Base-by-base conservation (phyloP, 2,888 invertebrate species). In the Ophioninae sp. region DNA sequence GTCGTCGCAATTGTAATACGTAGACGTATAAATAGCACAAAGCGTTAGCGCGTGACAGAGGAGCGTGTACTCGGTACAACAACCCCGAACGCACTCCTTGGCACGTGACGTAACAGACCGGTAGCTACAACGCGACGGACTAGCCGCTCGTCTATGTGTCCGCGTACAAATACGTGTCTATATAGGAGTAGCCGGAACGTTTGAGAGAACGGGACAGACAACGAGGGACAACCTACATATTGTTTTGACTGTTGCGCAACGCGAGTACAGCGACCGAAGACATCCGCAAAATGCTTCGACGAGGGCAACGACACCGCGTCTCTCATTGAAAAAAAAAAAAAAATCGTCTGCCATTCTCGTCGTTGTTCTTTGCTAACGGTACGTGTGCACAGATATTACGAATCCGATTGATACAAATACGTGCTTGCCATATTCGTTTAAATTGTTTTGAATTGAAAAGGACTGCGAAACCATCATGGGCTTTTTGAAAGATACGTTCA, bases 241-340 rank as follows among this genome's bases (percentile, higher is more conserved):
- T 87, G 87, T 88, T 89, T 88, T 80, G 86, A 80, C 51, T 79
- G 83, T 89, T 90, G 86, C 88, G 85, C 88, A 89, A 89, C 41
- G 51, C 17, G 51, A 6, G 61, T 30, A 75, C 79, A 63, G 72
- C 65, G 73, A 76, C 65, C 58, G 73, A 79, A 58, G 61, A 41
- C 74, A 41, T 59, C 56, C 51, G 41, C 56, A 67, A 65, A 74
- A 69, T 74, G 67, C 74, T 73, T 30, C 61, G 37, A 23, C 51
- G 81, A 81, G 86, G 79, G 79, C 86, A 85, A 84, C 79, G 85
- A 86, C 85, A 64, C 64, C 64, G 74, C 51, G 63, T 8, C 44
- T 56, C 74, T 37, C 75, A 65, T 67, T 59, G 5, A 37, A 68
- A 56, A 63, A 51, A 51, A 30, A 30, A 30, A 30, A 30, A 30